Base-by-base conservation (phyloP, 1,140 invertebrate genomes). In the Drosophila mayri region DNA sequence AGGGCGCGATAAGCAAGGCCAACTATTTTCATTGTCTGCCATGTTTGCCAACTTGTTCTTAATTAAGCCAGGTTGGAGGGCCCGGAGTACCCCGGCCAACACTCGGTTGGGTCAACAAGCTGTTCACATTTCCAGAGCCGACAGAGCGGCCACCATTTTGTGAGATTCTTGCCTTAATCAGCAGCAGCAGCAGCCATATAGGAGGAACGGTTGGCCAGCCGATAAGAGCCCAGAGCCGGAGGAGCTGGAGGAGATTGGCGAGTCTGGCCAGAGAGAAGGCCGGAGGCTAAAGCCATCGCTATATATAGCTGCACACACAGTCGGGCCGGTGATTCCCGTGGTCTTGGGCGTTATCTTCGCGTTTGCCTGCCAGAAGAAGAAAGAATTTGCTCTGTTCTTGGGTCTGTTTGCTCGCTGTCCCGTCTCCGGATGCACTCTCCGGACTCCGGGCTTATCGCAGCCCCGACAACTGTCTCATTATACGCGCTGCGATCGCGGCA, bases 371-470 rank as follows among this genome's bases (percentile, higher is more conserved):
- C 77, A 84, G 73, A 85, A 85, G 73, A 85, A 85, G 84, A 90
- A 90, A 85, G 85, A 90, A 90, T 90, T 90, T 84, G 85, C 85
- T 90, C 85, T 90, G 85, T 90, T 85, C 85, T 90, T 81, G 70
- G 71, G 74, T 73, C 66, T 88, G 84, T 90, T 90, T 90, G 75
- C 67, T 76, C 64, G 80, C 81, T 73, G 66, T 64, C 64, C 62
- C 68, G 65, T 76, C 73, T 58, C 85, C 73, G 84, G 81, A 84
- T 88, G 85, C 77, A 84, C 84, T 88, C 80, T 70, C 71, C 65
- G 46, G 22, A 47, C 7, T 47, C 44, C 44, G 44, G 44, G 77
- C 84, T 88, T 88, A 88, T 88, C 83, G 74, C 60, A 75, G 40
- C 77, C 74, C 70, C 73, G 77, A 62, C 68, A 55, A 82, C 73